Evolutionary conservation across 35 echinoderm and acorn worm species (phyloP), one percentile per base, ranked within the genome.

Genomic region (Antedon bifida): DNA sequence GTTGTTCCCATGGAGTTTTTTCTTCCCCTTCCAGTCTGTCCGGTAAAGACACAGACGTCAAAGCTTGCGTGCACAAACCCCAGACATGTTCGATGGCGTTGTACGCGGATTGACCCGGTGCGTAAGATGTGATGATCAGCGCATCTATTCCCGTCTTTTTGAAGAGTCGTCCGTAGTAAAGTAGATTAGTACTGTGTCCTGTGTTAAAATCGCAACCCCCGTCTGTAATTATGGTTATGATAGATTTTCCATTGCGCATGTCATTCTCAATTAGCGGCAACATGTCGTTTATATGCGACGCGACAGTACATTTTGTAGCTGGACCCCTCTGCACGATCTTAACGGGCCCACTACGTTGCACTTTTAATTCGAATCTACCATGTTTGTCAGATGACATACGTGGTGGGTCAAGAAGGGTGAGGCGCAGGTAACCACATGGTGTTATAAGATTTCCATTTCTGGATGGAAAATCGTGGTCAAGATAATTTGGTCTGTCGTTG

Each of bases 391-490:
- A 34, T 1, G 34, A 30, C 76, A 28, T 83, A 0, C 74, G 82
- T 0, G 4, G 64, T 28, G 79, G 86, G 0, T 56, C 33, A 19
- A 34, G 76, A 19, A 81, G 80, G 0, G 82, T 74, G 35, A 91
- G 31, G 32, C 82, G 74, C 80, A 91, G 17, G 64, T 91, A 91
- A 3, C 85, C 81, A 44, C 85, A 87, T 7, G 89, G 85, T 0
- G 81, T 83, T 14, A 91, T 8, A 0, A 79, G 30, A 32, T 91
- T 87, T 13, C 89, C 89, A 35, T 81, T 85, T 26, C 51, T 11
- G 0, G 56, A 86, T 14, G 89, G 89, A 33, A 91, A 91, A 36
- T 91, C 85, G 56, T 87, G 89, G 30, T 87, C 85, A 0, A 34
- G 5, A 30, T 87, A 91, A 28, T 83, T 79, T 0, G 85, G 89